A percentile compares a stretch with the other conserved stretches of the same genome.
phyloP scores from a whole-genome alignment of 2,797 vertebrate genomes.

The Balearica regulorum region DNA sequence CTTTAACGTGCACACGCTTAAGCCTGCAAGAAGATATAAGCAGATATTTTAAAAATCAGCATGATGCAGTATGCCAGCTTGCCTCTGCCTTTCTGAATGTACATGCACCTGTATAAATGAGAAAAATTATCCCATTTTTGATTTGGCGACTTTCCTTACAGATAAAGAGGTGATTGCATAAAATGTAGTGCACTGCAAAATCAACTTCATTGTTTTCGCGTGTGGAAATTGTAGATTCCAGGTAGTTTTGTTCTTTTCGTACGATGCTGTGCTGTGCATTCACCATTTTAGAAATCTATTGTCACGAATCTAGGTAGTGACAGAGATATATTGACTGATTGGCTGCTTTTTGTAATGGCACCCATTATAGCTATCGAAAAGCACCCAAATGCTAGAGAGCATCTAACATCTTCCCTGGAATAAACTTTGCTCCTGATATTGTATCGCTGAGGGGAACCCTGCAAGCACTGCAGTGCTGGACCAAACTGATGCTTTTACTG shows the following conservation, averaged over 20 bases:
- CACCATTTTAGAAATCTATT: neutral
- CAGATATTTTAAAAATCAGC: neutral
- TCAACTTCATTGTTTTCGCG: neutral
- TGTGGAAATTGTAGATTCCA: neutral
- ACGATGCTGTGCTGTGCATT: rapidly evolving
- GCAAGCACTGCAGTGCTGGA: neutral
- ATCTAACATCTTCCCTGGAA: neutral
- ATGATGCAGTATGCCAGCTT: neutral
- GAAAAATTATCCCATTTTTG: neutral
- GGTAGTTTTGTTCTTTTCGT: neutral
- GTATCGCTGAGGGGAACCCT: neutral
- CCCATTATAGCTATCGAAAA: neutral
- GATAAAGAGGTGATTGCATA: neutral
- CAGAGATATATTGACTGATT: neutral
- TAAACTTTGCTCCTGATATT: neutral
- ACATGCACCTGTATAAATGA: neutral
- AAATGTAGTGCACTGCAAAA: neutral
- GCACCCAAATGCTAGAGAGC: neutral
- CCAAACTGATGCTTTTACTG: neutral
- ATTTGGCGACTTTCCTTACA: neutral
- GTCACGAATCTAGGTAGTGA: neutral
- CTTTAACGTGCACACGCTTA: neutral
- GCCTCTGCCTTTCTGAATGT: neutral
- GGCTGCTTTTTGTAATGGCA: neutral
- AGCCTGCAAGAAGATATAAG: neutral